Evolutionary conservation across 2,113 vertebrate species (phyloP).

Genomic region (Macrotis lagotis): DNA sequence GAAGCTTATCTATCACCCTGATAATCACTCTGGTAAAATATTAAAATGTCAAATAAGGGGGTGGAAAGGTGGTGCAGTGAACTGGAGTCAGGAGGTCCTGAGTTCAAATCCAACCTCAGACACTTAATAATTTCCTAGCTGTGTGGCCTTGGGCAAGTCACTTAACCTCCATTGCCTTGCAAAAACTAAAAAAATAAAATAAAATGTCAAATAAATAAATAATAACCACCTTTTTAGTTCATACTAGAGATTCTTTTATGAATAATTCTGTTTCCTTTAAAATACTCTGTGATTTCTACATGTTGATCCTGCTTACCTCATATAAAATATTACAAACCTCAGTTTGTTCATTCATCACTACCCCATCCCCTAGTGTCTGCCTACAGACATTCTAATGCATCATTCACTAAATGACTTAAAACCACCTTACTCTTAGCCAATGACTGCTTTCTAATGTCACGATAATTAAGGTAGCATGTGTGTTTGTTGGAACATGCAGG

Average conservation of each 20-base stretch:
- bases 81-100: too few relatives aligned
- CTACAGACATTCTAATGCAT: not conserved
- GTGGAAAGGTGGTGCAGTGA: too few relatives aligned
- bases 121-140: too few relatives aligned
- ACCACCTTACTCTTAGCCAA: not conserved
- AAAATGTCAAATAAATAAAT: too few relatives aligned
- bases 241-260: not conserved
- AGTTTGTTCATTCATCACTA: not conserved
- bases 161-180: too few relatives aligned
- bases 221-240: not conserved
- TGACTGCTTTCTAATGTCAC: not conserved
- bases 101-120: too few relatives aligned
- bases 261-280: slow-evolving; percentile 3
- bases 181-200: too few relatives aligned
- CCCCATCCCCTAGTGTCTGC: not conserved
- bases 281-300: not conserved
- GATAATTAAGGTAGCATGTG: not conserved
- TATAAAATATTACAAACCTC: not conserved
- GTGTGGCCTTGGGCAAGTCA: too few relatives aligned
- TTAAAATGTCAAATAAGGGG: too few relatives aligned
- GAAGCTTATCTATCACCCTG: too few relatives aligned
- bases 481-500: not conserved
- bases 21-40: too few relatives aligned
- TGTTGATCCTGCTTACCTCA: not conserved
- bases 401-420: slow-evolving; percentile 20